Percentiles rank a stretch among this genome's conserved stretches.
Evolutionary conservation across 2,888 invertebrate genomes (phyloP).

Genomic region (Dynastes grantii): DNA sequence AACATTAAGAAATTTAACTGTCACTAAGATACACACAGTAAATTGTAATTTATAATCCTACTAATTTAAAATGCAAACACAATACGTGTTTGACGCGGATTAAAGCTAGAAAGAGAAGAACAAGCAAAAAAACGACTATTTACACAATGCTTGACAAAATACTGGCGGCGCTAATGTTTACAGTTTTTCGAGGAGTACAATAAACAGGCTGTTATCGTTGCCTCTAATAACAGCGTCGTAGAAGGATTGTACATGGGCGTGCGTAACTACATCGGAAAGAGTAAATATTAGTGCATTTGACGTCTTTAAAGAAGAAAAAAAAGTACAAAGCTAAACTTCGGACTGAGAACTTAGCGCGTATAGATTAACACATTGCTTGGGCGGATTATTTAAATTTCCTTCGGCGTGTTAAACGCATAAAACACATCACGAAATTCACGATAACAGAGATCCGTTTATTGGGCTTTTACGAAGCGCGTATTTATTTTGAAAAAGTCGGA

Average conservation of each 20-base stretch:
- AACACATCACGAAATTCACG: constrained; percentile 23
- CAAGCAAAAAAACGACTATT: neutral
- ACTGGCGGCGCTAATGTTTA: neutral
- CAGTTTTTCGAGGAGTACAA: neutral
- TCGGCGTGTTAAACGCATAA: neutral
- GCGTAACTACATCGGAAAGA: neutral
- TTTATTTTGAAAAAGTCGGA: constrained; percentile 14
- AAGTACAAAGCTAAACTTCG: too few species aligned
- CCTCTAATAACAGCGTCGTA: too few species aligned
- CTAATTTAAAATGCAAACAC: constrained; percentile 1
- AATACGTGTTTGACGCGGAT: neutral
- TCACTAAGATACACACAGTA: too few species aligned
- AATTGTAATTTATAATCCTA: too few species aligned
- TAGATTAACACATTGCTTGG: neutral
- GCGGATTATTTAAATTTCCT: neutral
- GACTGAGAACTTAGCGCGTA: neutral
- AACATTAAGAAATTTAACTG: too few species aligned
- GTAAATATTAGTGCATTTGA: constrained; percentile 25
- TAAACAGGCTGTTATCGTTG: constrained; percentile 10
- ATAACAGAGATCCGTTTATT: constrained; percentile 3
- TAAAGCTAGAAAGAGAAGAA: neutral
- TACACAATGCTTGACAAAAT: constrained; percentile 8
- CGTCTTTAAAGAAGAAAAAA: neutral
- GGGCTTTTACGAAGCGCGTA: constrained; percentile 21
- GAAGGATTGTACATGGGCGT: neutral